Percentiles rank a stretch among this genome's conserved stretches.
phyloP scores from a whole-genome alignment of 2,888 invertebrate species.

The Caenorhabditis sulstoni region DNA sequence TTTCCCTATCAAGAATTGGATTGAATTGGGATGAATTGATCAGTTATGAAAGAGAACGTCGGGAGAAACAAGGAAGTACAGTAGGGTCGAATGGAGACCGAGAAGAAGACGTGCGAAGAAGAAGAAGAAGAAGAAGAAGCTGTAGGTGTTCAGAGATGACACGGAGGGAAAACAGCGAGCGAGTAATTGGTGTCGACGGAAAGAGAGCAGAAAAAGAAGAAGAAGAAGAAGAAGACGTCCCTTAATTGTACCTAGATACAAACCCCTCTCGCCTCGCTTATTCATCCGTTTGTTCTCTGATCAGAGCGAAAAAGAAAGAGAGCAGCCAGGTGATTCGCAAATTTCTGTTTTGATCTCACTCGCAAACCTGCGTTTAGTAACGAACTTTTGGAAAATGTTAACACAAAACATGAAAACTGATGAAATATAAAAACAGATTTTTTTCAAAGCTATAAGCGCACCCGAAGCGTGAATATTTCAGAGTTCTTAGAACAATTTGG shows the following conservation, averaged over 20 bases:
- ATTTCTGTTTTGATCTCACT: background rate
- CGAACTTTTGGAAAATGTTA: too few relatives aligned
- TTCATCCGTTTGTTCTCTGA: slow-evolving; percentile 37
- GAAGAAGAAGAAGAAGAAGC: background rate
- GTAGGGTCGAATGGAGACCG: background rate
- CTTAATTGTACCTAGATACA: slow-evolving; percentile 51
- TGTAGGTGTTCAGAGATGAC: slow-evolving; percentile 47
- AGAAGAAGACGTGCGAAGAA: slow-evolving; percentile 14
- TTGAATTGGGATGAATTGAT: too few relatives aligned
- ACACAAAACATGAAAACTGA: too few relatives aligned
- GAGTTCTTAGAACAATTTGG: too few relatives aligned
- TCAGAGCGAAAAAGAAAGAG: slow-evolving; percentile 9
- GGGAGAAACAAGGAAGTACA: background rate
- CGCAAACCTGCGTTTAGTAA: too few relatives aligned
- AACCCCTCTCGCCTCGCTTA: slow-evolving; percentile 19
- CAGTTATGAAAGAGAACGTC: background rate
- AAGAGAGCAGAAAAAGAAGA: slow-evolving; percentile 25
- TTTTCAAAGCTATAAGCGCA: too few relatives aligned
- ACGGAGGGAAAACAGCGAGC: slow-evolving; percentile 19
- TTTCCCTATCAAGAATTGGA: too few relatives aligned
- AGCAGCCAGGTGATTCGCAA: background rate
- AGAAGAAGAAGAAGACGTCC: slow-evolving; percentile 27
- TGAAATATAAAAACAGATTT: too few relatives aligned
- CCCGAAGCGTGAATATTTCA: too few relatives aligned
- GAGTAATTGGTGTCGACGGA: slow-evolving; percentile 32